Evolutionary conservation across 2,797 vertebrate species (phyloP).

Genomic region (Manis pentadactyla): DNA sequence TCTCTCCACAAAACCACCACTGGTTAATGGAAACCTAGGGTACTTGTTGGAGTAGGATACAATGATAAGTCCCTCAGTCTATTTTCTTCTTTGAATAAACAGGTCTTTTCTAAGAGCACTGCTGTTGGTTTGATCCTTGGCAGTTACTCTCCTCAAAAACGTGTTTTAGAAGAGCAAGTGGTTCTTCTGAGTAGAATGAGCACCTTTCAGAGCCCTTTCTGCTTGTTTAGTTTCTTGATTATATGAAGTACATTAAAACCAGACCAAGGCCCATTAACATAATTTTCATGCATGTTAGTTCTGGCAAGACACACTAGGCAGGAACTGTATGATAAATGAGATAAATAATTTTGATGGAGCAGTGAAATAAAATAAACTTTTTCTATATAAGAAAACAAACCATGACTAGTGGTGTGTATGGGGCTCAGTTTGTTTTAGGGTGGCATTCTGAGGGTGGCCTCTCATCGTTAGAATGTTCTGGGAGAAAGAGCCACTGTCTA

Average conservation of each 20-base stretch:
- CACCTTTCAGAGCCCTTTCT: constrained; percentile 78
- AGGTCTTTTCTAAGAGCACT: constrained; percentile 63
- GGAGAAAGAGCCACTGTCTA: constrained; percentile 32
- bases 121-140: constrained; percentile 75
- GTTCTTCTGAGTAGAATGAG: constrained; percentile 73
- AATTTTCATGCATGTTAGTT: constrained; percentile 83
- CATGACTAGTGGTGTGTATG: constrained; percentile 47
- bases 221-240: constrained; percentile 82
- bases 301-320: constrained; percentile 74
- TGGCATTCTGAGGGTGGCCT: constrained; percentile 75
- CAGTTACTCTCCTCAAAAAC: constrained; percentile 63
- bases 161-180: constrained; percentile 66
- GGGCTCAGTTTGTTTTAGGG: constrained; percentile 56
- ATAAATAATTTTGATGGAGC: constrained; percentile 82
- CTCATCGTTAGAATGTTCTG: constrained; percentile 36
- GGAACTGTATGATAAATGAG: constrained; percentile 83
- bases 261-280: constrained; percentile 79
- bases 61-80: constrained; percentile 11
- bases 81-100: constrained; percentile 62
- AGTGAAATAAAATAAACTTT: constrained; percentile 80
- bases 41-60: background rate
- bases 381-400: constrained; percentile 78
- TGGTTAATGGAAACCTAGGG: constrained; percentile 49
- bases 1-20: constrained; percentile 64
- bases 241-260: constrained; percentile 79